Evolutionary conservation across 2,888 invertebrate species (phyloP), one percentile per base, ranked within the genome.

Genomic region (Diogma glabrata): DNA sequence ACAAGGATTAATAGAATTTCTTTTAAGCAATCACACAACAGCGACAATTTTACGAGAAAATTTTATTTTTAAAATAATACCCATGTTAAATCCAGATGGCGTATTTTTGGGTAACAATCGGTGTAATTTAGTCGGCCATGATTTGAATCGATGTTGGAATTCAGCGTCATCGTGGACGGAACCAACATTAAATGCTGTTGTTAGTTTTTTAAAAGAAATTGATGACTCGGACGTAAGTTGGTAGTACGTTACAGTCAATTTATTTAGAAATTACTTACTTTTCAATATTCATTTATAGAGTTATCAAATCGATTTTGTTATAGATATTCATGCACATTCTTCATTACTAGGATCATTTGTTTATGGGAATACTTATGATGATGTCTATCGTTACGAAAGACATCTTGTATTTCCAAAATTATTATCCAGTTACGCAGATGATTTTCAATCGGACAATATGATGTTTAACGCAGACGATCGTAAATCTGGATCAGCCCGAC

Each of bases 81-180:
- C 96, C 10, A 96, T 97, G 96, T 67, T 96, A 60, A 97, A 97
- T 71, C 97, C 97, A 2, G 97, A 97, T 67, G 97, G 97, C 0
- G 95, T 96, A 3, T 94, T 87, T 66, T 74, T 96, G 36, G 96
- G 96, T 28, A 96, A 95, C 72, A 91, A 93, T 70, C 82, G 92
- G 74, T 91, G 81, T 56, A 91, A 91, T 50, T 71, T 92, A 56
- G 81, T 95, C 73, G 97, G 97, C 1, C 83, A 89, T 58, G 96
- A 99, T 67, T 74, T 95, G 60, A 97, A 97, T 70, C 81, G 96
- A 47, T 83, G 84, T 55, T 97, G 95, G 94, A 81, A 88, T 66
- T 77, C 84, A 56, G 85, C 92, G 8, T 92, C 93, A 1, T 82
- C 82, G 49, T 96, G 85, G 79, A 87, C 89, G 3, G 96, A 97